Evolutionary conservation across 2,797 vertebrate genomes (phyloP).

Genomic region (Myripristis jacobus): DNA sequence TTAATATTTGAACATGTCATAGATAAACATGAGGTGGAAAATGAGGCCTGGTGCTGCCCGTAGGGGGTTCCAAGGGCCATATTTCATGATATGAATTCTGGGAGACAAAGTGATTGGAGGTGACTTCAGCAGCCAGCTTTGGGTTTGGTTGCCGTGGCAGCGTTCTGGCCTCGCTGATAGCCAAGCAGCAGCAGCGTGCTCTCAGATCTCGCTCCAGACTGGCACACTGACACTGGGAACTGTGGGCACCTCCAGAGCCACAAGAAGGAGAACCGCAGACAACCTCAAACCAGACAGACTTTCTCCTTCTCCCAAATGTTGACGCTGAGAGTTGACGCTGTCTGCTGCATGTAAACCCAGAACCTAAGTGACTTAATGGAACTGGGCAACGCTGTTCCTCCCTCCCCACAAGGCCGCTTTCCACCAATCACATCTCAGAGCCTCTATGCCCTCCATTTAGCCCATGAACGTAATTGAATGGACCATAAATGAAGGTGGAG

Average conservation of each 20-base stretch:
- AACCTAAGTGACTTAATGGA: slow-evolving; percentile 81
- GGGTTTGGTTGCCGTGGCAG: slow-evolving; percentile 74
- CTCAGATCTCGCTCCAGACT: slow-evolving; percentile 78
- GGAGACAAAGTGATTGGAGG: slow-evolving; percentile 54
- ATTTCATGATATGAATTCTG: slow-evolving; percentile 68
- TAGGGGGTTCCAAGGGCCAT: slow-evolving; percentile 56
- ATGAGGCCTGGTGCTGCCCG: slow-evolving; percentile 62
- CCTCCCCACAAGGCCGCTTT: slow-evolving; percentile 61
- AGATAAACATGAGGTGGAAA: slow-evolving; percentile 81
- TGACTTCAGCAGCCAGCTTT: slow-evolving; percentile 57
- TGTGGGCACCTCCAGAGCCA: slow-evolving; percentile 78
- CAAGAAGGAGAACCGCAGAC: slow-evolving; percentile 83
- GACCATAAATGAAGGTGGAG: slow-evolving; percentile 76
- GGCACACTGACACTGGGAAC: slow-evolving; percentile 78
- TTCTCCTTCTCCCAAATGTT: slow-evolving; percentile 75
- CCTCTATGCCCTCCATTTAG: slow-evolving; percentile 63
- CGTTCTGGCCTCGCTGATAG: slow-evolving; percentile 66
- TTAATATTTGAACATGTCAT: slow-evolving; percentile 79
- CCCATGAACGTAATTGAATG: slow-evolving; percentile 68
- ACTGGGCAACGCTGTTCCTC: slow-evolving; percentile 63
- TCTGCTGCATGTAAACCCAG: slow-evolving; percentile 76
- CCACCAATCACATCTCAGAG: slow-evolving; percentile 62
- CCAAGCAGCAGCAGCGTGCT: slow-evolving; percentile 69
- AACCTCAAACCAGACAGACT: slow-evolving; percentile 80
- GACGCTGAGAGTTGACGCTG: slow-evolving; percentile 75